Conservation (phyloP, 2,113 vertebrate genomes). For the Neolamprologus ventralis region DNA sequence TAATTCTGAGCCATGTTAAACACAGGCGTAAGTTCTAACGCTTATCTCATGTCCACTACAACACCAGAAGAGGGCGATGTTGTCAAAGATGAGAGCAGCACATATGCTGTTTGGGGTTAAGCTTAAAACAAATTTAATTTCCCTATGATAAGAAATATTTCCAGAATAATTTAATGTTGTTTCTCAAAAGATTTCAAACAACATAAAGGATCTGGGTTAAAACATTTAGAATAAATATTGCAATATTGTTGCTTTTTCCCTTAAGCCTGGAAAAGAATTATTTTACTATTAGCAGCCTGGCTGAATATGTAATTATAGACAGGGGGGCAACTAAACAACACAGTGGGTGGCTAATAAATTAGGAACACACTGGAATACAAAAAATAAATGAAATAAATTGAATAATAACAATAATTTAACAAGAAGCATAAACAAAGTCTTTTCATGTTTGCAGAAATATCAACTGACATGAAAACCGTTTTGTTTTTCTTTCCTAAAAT, state of each 20-base stretch:
- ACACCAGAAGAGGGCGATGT: conserved; percentile 53
- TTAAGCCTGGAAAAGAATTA: background rate
- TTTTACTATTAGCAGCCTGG: background rate
- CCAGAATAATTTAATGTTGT: background rate
- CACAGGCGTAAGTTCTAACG: background rate
- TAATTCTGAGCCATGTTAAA: background rate
- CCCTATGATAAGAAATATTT: background rate
- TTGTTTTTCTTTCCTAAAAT: background rate
- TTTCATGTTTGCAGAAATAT: background rate
- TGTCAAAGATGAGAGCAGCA: conserved; percentile 17
- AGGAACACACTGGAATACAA: conserved; percentile 2
- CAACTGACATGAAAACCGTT: background rate
- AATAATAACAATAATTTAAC: conserved; percentile 5
- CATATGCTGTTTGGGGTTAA: background rate
- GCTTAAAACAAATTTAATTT: background rate
- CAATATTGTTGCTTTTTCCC: background rate
- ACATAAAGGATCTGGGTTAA: background rate
- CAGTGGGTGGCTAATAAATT: conserved; percentile 18
- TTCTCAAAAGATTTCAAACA: background rate
- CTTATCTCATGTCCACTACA: background rate
- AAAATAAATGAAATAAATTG: conserved; percentile 1
- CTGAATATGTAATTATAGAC: background rate
- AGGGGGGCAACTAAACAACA: background rate
- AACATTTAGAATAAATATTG: background rate
- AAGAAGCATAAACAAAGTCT: background rate